These are phyloP conservation scores for Piaya cayana DNA, from an alignment of 2,113 vertebrate genomes.

Conservation along the genomic window DNA sequence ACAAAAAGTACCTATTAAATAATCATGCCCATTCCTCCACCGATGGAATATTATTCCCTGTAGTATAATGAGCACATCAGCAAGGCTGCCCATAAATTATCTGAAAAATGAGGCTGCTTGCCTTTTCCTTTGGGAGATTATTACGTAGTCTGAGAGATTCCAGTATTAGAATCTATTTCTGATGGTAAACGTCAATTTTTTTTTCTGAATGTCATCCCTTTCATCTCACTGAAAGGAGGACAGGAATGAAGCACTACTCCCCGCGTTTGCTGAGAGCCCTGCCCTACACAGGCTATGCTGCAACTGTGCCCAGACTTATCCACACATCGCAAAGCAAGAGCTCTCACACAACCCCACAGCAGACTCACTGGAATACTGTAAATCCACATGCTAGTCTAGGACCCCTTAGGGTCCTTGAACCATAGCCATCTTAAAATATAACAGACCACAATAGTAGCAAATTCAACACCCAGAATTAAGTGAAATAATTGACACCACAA, in stretches of 20 bases:
- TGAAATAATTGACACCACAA: background rate
- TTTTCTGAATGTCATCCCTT: background rate
- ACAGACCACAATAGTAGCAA: background rate
- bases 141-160: conserved; percentile 44
- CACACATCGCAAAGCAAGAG: background rate
- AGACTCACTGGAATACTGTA: background rate
- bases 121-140: conserved; percentile 52
- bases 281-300: background rate
- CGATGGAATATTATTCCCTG: conserved; percentile 30
- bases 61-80: conserved; percentile 52
- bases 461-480: background rate
- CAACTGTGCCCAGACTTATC: background rate
- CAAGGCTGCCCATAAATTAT: conserved; percentile 61
- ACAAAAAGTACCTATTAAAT: conserved; percentile 36
- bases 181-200: conserved; percentile 5
- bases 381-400: background rate
- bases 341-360: background rate
- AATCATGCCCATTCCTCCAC: conserved; percentile 41
- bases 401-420: background rate
- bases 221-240: conserved; percentile 5
- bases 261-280: background rate
- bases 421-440: background rate
- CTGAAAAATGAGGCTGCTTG: conserved; percentile 45
- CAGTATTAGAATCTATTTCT: conserved; percentile 47
- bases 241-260: background rate